A percentile compares a stretch with the other conserved stretches of the same genome.
phyloP scores from a whole-genome alignment of 2,888 invertebrate genomes.

The Zygaena filipendulae region DNA sequence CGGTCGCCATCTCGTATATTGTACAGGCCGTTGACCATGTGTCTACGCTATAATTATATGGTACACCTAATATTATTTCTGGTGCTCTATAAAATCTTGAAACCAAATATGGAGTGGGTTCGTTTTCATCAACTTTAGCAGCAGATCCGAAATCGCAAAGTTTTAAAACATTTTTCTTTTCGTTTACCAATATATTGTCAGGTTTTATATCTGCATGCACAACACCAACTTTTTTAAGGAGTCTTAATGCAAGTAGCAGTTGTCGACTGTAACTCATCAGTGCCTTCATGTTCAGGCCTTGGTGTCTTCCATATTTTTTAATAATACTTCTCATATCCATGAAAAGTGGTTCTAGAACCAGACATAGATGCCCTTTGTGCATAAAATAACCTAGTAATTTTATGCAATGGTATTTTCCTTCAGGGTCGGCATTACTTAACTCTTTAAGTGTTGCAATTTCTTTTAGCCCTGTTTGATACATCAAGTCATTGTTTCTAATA shows the following conservation, averaged over 20 bases:
- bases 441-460: slow-evolving; percentile 93
- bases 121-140: slow-evolving; percentile 90
- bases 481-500: slow-evolving; percentile 97
- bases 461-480: slow-evolving; percentile 97
- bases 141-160: slow-evolving; percentile 99
- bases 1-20: slow-evolving; percentile 96
- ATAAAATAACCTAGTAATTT: slow-evolving; percentile 89
- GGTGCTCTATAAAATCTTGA: slow-evolving; percentile 98
- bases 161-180: slow-evolving; percentile 94
- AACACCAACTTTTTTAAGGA: slow-evolving; percentile 93
- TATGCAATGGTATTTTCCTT: slow-evolving; percentile 96
- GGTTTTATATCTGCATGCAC: slow-evolving; percentile 99
- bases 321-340: slow-evolving; percentile 91
- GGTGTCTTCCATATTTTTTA: slow-evolving; percentile 97
- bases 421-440: slow-evolving; percentile 94
- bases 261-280: slow-evolving; percentile 97
- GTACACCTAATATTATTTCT: slow-evolving; percentile 97
- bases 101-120: slow-evolving; percentile 97
- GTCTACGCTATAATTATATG: slow-evolving; percentile 95
- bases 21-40: slow-evolving; percentile 99
- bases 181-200: slow-evolving; percentile 98
- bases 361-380: slow-evolving; percentile 97
- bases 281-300: slow-evolving; percentile 96
- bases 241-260: slow-evolving; percentile 89
- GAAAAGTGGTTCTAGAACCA: slow-evolving; percentile 95